Conservation (phyloP, 1,140 invertebrate genomes). For the Hyphantria cunea region DNA sequence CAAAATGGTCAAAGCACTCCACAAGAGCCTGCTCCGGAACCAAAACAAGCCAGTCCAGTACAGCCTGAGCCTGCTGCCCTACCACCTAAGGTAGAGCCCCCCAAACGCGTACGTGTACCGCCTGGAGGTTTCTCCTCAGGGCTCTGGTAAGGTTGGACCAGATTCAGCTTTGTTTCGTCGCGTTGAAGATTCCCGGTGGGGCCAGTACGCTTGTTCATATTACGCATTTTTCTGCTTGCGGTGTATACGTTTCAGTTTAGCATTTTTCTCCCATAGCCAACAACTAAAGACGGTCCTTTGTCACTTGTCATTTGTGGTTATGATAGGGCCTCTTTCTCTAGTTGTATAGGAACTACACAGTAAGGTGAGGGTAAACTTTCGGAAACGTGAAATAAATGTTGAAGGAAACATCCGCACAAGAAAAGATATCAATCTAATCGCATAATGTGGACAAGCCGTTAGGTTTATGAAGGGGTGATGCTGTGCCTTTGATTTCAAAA, state of each 20-base stretch:
- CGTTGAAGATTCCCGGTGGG: constrained; percentile 33
- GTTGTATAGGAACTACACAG: too few relatives aligned
- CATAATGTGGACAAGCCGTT: constrained; percentile 19
- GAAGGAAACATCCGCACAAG: too few relatives aligned
- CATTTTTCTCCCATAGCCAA: too few relatives aligned
- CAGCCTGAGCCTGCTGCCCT: constrained; percentile 28
- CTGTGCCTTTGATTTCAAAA: constrained; percentile 43
- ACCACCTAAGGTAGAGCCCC: constrained; percentile 47
- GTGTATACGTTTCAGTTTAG: constrained; percentile 11
- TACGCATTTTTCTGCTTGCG: constrained; percentile 7
- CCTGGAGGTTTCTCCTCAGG: constrained; percentile 83
- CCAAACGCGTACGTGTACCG: constrained; percentile 79
- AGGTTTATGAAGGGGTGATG: constrained; percentile 26
- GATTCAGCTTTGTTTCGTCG: constrained; percentile 22
- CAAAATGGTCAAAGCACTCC: constrained; percentile 31
- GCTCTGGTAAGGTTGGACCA: constrained; percentile 75
- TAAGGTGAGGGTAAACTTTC: too few relatives aligned
- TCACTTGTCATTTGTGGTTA: too few relatives aligned
- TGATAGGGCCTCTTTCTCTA: too few relatives aligned
- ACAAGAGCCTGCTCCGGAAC: constrained; percentile 31
- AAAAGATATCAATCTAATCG: not conserved
- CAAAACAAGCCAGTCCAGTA: constrained; percentile 17
- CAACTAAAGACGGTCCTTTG: too few relatives aligned
- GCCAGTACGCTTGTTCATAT: constrained; percentile 42
- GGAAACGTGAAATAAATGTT: too few relatives aligned